Evolutionary conservation across 1,140 invertebrate species (phyloP).

Genomic region (Globodera ellingtonae): DNA sequence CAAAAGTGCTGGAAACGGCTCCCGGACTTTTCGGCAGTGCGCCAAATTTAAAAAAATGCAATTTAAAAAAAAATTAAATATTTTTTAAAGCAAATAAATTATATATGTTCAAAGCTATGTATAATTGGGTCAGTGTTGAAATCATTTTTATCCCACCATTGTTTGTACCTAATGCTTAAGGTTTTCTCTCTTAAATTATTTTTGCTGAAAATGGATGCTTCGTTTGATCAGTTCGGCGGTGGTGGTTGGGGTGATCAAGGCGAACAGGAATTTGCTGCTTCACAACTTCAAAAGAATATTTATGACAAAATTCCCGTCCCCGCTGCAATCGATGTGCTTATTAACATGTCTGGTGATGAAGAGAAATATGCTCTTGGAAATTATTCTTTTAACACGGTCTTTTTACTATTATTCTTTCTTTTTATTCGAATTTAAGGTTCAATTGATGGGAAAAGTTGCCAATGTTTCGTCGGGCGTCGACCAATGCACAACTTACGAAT

Average conservation of each 20-base stretch:
- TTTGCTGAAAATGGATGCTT: slow-evolving; percentile 17
- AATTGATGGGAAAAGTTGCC: slow-evolving; percentile 21
- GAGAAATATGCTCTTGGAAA: slow-evolving; percentile 22
- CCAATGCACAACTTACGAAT: slow-evolving; percentile 26
- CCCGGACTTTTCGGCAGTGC: too few relatives aligned
- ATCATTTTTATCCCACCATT: too few relatives aligned
- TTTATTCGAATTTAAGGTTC: slow-evolving; percentile 4
- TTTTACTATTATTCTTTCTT: background rate
- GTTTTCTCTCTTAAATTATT: too few relatives aligned
- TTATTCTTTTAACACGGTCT: slow-evolving; percentile 21
- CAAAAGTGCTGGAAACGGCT: too few relatives aligned
- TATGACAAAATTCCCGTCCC: slow-evolving; percentile 23
- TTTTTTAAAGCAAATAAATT: too few relatives aligned
- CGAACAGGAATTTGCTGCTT: slow-evolving; percentile 4
- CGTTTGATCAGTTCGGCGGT: slow-evolving; percentile 22
- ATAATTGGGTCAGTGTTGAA: too few relatives aligned
- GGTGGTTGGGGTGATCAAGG: slow-evolving; percentile 24
- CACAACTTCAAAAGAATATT: background rate
- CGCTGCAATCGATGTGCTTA: slow-evolving; percentile 8
- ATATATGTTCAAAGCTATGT: too few relatives aligned
- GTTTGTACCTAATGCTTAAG: too few relatives aligned
- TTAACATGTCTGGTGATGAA: slow-evolving; percentile 14
- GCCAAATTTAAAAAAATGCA: too few relatives aligned
- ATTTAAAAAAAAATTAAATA: too few relatives aligned
- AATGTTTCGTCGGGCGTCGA: slow-evolving; percentile 7